These are phyloP conservation scores for Odontamblyopus lacepedii DNA, from an alignment of 2,797 vertebrate species.

Conservation along the genomic window DNA sequence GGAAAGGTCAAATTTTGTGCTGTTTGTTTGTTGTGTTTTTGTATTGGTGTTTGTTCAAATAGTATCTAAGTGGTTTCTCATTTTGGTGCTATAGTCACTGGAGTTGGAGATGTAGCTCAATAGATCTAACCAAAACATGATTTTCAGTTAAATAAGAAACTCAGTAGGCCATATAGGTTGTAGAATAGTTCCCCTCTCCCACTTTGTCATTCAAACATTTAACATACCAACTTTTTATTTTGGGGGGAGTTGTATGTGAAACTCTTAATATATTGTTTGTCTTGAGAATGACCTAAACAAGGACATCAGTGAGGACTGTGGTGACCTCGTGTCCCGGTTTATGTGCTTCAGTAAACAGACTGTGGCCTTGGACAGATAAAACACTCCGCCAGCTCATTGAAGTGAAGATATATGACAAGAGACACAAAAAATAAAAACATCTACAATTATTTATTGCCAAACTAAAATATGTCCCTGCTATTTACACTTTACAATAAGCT, in stretches of 20 bases:
- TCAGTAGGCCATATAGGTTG: background rate
- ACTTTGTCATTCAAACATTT: background rate
- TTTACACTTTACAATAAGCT: constrained; percentile 81
- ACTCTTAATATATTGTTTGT: background rate
- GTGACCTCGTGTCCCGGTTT: constrained; percentile 8
- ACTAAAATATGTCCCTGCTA: constrained; percentile 78
- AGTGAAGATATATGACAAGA: constrained; percentile 42
- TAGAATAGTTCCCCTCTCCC: background rate
- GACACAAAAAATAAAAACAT: constrained; percentile 70
- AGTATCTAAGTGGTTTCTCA: background rate
- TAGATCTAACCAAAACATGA: background rate
- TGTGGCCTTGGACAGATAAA: constrained; percentile 15
- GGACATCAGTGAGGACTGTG: constrained; percentile 2
- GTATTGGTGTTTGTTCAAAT: too few relatives aligned
- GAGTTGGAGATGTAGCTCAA: background rate
- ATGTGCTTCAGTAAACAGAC: constrained; percentile 26
- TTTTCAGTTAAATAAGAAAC: background rate
- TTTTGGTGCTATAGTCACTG: background rate
- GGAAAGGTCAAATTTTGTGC: too few relatives aligned
- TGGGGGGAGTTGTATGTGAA: too few relatives aligned
- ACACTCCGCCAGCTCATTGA: background rate
- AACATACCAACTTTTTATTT: background rate
- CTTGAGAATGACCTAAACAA: constrained; percentile 17
- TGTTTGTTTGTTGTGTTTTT: too few relatives aligned
- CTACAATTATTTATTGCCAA: constrained; percentile 79